These are phyloP conservation scores for Bambusicola thoracicus DNA, from an alignment of 2,113 vertebrate genomes.

Conservation along the genomic window DNA sequence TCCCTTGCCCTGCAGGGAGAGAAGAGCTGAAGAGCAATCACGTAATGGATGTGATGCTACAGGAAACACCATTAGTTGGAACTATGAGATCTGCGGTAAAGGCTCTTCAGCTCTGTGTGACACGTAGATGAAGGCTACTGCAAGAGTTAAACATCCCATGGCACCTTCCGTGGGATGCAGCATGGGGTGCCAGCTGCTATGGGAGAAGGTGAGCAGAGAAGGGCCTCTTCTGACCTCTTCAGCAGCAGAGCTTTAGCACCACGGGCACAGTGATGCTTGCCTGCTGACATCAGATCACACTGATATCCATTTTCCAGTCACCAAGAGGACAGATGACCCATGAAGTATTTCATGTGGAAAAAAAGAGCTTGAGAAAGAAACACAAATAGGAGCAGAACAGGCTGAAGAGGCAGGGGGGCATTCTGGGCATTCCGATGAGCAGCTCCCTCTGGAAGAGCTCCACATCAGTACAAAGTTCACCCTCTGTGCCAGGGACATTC, in stretches of 20 bases:
- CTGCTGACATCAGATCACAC: rapidly evolving
- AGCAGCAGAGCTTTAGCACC: not conserved
- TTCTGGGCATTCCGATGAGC: not conserved
- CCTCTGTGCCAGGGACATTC: not conserved
- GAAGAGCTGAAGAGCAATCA: not conserved
- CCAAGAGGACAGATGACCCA: not conserved
- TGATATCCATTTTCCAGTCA: not conserved
- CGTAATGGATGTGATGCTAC: not conserved
- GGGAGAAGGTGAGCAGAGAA: not conserved
- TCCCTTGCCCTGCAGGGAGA: not conserved
- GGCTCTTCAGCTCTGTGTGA: not conserved
- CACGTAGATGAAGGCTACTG: rapidly evolving
- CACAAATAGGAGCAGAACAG: slow-evolving; percentile 33
- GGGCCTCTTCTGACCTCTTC: not conserved
- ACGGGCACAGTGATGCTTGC: not conserved
- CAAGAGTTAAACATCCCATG: rapidly evolving
- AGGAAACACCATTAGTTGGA: not conserved
- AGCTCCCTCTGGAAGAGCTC: not conserved
- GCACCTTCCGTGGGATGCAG: not conserved
- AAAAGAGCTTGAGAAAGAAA: not conserved
- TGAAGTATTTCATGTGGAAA: not conserved
- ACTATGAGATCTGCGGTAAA: not conserved
- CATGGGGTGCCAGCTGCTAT: not conserved
- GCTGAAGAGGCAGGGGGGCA: not conserved
- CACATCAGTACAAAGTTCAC: not conserved